phyloP scores from a whole-genome alignment of 2,797 vertebrate genomes.

The Lithobates sylvaticus region DNA sequence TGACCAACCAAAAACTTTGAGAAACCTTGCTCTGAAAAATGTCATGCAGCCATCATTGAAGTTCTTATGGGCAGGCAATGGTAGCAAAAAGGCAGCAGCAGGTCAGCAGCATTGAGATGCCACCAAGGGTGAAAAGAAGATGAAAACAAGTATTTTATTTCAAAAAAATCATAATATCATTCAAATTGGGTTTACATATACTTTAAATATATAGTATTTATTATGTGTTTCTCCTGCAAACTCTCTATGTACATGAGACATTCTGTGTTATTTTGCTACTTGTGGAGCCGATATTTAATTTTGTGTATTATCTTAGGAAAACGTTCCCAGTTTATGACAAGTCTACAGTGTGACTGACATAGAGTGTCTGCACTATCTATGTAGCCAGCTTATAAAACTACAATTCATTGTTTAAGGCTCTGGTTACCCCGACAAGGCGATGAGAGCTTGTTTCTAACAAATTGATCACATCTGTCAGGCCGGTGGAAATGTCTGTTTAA shows the following conservation, averaged over 20 bases:
- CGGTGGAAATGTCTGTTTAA: constrained; percentile 46
- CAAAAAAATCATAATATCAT: too few species aligned
- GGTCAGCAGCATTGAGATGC: too few species aligned
- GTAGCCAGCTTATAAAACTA: constrained; percentile 4
- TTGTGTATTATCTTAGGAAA: neutral
- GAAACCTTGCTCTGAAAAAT: too few species aligned
- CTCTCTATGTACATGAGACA: neutral
- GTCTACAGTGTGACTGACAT: constrained; percentile 20
- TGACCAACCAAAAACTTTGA: too few species aligned
- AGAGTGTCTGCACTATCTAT: neutral
- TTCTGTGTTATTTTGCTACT: neutral
- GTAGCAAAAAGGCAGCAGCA: too few species aligned
- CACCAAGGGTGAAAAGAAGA: too few species aligned
- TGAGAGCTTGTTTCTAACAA: constrained; percentile 41
- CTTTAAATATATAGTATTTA: neutral
- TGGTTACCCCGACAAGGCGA: constrained; percentile 14
- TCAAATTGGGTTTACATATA: too few species aligned
- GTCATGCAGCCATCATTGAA: too few species aligned
- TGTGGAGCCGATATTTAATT: neutral
- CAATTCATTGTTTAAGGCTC: neutral
- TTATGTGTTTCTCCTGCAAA: neutral
- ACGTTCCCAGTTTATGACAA: neutral
- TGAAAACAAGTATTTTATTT: too few species aligned
- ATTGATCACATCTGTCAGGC: constrained; percentile 55
- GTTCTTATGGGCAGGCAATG: too few species aligned